Conservation (phyloP, 1,140 invertebrate genomes). For the Eufriesea mexicana region DNA sequence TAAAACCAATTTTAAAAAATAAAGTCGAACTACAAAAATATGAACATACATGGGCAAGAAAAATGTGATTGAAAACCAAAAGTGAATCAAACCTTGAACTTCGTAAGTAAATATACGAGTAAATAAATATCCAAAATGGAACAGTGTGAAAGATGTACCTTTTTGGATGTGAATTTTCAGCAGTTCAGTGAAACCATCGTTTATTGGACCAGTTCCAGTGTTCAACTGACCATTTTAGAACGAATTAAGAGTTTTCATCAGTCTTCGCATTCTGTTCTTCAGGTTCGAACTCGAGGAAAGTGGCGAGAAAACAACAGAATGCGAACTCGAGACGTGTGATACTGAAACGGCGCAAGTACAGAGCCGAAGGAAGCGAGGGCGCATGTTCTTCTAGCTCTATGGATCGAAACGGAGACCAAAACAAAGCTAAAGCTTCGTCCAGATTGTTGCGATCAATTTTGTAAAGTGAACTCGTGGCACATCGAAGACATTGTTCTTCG, state of each 20-base stretch:
- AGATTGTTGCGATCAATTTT: neutral
- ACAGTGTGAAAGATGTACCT: neutral
- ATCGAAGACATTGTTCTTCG: neutral
- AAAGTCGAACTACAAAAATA: neutral
- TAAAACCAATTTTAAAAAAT: too few species aligned
- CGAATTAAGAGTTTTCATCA: neutral
- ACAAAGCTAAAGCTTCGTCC: neutral
- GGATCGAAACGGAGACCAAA: constrained; percentile 27
- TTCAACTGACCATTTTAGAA: neutral
- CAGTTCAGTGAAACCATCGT: neutral
- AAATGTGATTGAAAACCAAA: neutral
- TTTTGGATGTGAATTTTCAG: neutral
- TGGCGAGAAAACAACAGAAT: neutral
- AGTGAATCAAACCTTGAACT: neutral
- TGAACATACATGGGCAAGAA: neutral
- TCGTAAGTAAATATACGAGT: neutral
- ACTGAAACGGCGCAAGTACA: constrained; percentile 4
- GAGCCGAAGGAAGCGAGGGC: neutral
- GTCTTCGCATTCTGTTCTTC: neutral
- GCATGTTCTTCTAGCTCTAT: constrained; percentile 26
- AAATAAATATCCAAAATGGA: neutral
- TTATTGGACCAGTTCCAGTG: neutral
- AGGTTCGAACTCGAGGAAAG: neutral
- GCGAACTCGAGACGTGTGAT: neutral
- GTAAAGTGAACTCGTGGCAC: neutral